Evolutionary conservation across 2,797 vertebrate genomes (phyloP).

Genomic region (Kryptopterus vitreolus): DNA sequence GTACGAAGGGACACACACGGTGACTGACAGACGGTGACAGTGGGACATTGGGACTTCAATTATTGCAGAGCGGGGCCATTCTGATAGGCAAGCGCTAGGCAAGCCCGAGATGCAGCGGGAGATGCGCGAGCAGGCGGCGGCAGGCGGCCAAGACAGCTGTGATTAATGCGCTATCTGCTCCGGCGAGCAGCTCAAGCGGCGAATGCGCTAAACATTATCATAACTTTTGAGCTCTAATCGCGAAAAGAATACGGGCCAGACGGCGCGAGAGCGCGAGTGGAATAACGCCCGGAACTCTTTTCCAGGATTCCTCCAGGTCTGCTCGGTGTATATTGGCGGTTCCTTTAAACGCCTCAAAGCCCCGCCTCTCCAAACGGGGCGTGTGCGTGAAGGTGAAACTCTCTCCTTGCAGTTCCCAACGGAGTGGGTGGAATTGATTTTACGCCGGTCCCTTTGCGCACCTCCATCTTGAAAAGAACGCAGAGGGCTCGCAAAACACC

Average conservation of each 20-base stretch:
- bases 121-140: slow-evolving; percentile 34
- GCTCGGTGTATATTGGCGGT: neutral
- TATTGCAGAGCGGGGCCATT: slow-evolving; percentile 36
- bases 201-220: slow-evolving; percentile 80
- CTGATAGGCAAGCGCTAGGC: slow-evolving; percentile 17
- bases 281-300: slow-evolving; percentile 65
- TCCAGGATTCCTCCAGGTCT: slow-evolving; percentile 12
- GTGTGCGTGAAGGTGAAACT: neutral
- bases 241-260: slow-evolving; percentile 65
- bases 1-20: neutral
- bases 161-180: slow-evolving; percentile 83
- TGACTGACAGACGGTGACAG: slow-evolving; percentile 32
- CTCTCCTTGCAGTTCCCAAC: neutral
- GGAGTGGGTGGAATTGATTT: neutral
- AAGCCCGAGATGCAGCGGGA: slow-evolving; percentile 33
- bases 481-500: neutral
- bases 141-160: slow-evolving; percentile 73
- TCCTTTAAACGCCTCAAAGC: neutral
- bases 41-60: slow-evolving; percentile 46
- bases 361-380: neutral
- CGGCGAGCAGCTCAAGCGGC: slow-evolving; percentile 71
- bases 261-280: slow-evolving; percentile 58
- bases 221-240: slow-evolving; percentile 79
- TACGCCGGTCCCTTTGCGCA: no score
- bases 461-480: neutral